A percentile compares a stretch with the other conserved stretches of the same genome.
Evolutionary conservation across 2,797 vertebrate genomes (phyloP).

Genomic region (Hemibagrus guttatus): DNA sequence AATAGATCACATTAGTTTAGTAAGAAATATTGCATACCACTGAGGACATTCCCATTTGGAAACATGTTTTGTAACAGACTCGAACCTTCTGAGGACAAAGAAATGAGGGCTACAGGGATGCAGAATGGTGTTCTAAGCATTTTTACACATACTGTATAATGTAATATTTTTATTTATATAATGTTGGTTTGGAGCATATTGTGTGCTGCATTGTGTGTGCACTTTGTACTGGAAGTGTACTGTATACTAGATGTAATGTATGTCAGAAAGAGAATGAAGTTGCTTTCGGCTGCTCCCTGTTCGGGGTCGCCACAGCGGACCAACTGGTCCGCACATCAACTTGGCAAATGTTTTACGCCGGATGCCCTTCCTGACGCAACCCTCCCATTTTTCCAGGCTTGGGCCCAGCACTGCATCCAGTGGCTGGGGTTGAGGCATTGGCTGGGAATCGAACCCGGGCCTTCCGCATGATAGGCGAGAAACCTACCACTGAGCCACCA

Average conservation of each 20-base stretch:
- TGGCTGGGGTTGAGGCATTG: too few species aligned
- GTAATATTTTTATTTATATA: background rate
- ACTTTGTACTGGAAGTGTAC: background rate
- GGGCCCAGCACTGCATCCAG: too few species aligned
- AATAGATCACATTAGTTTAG: background rate
- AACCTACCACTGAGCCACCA: too few species aligned
- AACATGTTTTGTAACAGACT: background rate
- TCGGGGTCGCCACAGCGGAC: too few species aligned
- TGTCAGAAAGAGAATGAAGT: background rate
- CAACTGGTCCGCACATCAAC: too few species aligned
- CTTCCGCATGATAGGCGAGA: too few species aligned
- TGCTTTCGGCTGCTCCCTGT: too few species aligned
- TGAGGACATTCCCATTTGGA: background rate
- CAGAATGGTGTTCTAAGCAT: background rate
- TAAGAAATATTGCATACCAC: background rate
- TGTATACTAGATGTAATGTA: background rate
- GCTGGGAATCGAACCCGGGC: too few species aligned
- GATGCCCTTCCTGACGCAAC: too few species aligned
- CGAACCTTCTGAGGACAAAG: background rate
- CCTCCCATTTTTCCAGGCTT: too few species aligned
- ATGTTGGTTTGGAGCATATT: background rate
- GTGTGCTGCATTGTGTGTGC: background rate
- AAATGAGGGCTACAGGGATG: background rate
- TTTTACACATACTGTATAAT: too few species aligned
- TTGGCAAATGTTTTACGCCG: too few species aligned